These are phyloP conservation scores for Achatina immaculata DNA, from an alignment of 1,140 invertebrate genomes.

Conservation along the genomic window DNA sequence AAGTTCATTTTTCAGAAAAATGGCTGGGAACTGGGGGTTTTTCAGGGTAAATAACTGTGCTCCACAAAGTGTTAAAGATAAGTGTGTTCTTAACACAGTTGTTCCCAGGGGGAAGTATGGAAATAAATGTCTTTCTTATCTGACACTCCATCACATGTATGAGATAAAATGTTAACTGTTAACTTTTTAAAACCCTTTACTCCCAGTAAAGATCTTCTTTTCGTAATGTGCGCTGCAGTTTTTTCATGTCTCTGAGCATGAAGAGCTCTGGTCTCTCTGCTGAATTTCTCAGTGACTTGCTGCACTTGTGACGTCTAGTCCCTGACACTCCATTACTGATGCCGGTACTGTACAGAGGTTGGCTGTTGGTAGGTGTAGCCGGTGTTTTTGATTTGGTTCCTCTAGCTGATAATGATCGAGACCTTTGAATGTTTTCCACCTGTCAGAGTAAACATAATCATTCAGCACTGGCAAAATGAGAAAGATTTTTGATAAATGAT, in stretches of 20 bases:
- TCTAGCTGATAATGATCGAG: background rate
- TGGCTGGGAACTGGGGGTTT: too few species aligned
- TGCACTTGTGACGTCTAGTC: constrained; percentile 9
- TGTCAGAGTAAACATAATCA: background rate
- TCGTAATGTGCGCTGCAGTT: constrained; percentile 67
- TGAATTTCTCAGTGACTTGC: constrained; percentile 23
- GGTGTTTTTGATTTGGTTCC: background rate
- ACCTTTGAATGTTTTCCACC: constrained; percentile 24
- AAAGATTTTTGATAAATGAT: too few species aligned
- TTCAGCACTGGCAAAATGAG: too few species aligned
- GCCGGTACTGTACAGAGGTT: background rate
- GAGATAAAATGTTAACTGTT: too few species aligned
- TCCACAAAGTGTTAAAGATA: too few species aligned
- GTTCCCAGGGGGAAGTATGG: too few species aligned
- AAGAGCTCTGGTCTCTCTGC: constrained; percentile 51
- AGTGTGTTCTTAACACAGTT: too few species aligned
- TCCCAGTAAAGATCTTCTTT: constrained; percentile 69
- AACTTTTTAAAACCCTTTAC: too few species aligned
- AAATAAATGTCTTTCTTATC: too few species aligned
- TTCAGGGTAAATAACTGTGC: too few species aligned
- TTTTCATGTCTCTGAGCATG: constrained; percentile 67
- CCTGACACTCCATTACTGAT: background rate
- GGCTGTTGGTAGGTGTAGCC: background rate
- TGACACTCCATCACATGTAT: too few species aligned
- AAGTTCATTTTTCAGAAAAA: too few species aligned